These are phyloP conservation scores for Holothuria glaberrima DNA, from an alignment of 35 echinoderm and acorn worm species.

Conservation along the genomic window DNA sequence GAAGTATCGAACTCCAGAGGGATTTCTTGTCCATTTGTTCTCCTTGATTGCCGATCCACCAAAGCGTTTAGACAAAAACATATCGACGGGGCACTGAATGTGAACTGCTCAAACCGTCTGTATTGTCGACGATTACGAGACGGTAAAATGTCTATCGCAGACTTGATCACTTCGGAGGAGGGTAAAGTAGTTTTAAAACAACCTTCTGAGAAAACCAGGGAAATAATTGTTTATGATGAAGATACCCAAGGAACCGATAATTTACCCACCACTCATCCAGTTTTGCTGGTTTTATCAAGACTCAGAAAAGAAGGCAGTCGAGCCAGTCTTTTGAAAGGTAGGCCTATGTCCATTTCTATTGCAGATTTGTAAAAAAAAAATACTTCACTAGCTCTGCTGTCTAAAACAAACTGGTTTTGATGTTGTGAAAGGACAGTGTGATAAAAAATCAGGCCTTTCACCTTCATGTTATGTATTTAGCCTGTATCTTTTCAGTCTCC, in stretches of 20 bases:
- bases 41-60: conserved; percentile 90
- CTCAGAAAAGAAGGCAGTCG: conserved; percentile 79
- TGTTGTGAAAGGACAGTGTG: too few relatives aligned
- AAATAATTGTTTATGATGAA: conserved; percentile 96
- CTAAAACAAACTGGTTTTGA: too few relatives aligned
- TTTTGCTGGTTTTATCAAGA: conserved; percentile 72
- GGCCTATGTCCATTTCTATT: not conserved
- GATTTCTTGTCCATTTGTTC: conserved; percentile 51
- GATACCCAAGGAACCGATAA: conserved; percentile 75
- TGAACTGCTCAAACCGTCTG: conserved; percentile 79
- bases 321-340: conserved; percentile 83
- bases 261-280: conserved; percentile 74
- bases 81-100: conserved; percentile 85
- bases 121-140: conserved; percentile 73
- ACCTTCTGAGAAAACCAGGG: conserved; percentile 54
- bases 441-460: too few relatives aligned
- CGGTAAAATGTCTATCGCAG: conserved; percentile 79
- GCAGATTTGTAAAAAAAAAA: not conserved
- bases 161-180: conserved; percentile 83
- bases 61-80: conserved; percentile 90
- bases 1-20: not conserved
- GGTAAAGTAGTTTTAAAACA: conserved; percentile 72
- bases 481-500: too few relatives aligned
- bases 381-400: not conserved
- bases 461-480: too few relatives aligned